Percentiles rank a stretch among this genome's conserved stretches.
These are phyloP conservation scores for Syngnathus floridae DNA, from an alignment of 2,113 vertebrate species.

Conservation along the genomic window DNA sequence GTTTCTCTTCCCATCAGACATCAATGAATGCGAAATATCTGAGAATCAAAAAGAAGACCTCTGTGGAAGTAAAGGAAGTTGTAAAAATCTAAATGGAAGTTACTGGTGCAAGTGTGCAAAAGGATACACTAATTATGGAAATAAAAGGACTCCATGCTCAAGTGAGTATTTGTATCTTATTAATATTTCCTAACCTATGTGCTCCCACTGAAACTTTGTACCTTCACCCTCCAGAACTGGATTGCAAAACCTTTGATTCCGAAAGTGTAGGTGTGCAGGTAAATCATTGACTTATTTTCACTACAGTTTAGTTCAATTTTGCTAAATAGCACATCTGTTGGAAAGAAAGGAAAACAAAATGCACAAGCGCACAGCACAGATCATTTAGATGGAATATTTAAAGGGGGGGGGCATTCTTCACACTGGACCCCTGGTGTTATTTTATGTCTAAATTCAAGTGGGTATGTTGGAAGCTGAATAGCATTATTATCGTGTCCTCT, in stretches of 20 bases:
- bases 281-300: neutral
- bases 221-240: conserved; percentile 42
- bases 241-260: conserved; percentile 45
- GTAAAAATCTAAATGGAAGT: conserved; percentile 50
- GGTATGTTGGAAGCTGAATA: conserved; percentile 15
- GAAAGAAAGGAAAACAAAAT: neutral
- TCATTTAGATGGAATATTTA: conserved; percentile 1
- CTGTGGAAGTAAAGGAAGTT: conserved; percentile 53
- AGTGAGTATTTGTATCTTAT: conserved; percentile 38
- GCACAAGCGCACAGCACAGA: neutral
- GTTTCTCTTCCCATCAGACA: conserved; percentile 40
- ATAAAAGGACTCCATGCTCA: conserved; percentile 46
- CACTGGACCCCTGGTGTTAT: neutral
- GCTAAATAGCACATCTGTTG: neutral
- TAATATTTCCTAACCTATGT: neutral
- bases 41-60: neutral
- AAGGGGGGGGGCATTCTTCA: conserved; percentile 1
- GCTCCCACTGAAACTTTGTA: neutral
- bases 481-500: conserved; percentile 31
- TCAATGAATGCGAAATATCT: conserved; percentile 53
- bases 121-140: conserved; percentile 63
- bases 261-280: conserved; percentile 16
- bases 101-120: conserved; percentile 56
- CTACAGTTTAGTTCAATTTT: neutral
- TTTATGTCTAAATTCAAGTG: conserved; percentile 5